Base-by-base conservation (phyloP, 1,140 invertebrate genomes). In the Heliconius hermathena region DNA sequence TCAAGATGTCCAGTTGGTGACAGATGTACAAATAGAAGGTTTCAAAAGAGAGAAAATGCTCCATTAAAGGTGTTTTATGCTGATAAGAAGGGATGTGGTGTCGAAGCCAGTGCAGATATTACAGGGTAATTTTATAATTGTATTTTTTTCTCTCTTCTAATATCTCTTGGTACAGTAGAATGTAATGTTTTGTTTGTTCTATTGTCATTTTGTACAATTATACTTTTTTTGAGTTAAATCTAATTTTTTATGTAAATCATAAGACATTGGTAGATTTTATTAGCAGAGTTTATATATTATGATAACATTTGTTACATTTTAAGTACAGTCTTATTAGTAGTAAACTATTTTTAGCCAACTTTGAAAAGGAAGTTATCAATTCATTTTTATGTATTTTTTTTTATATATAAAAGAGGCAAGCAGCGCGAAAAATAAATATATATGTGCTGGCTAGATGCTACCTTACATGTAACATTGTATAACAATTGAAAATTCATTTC, bases 1-100 rank as follows among this genome's bases (percentile, higher is more conserved):
- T 96, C 97, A 1, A 95, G 98, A 89, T 99, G 99, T 95, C 96
- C 97, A 71, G 96, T 99, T 74, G 97, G 97, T 3, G 97, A 98
- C 29, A 95, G 97, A 80, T 99, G 99, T 95, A 98, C 97, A 1
- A 99, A 99, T 90, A 98, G 97, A 95, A 96, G 98, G 80, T 99
- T 99, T 94, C 98, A 99, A 94, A 97, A 97, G 92, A 96, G 96
- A 85, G 95, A 98, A 84, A 98, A 99, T 95, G 97, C 97, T 5
- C 96, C 97, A 70, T 96, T 98, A 71, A 96, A 97, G 90, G 97
- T 99, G 13, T 99, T 99, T 90, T 97, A 97, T 89, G 99, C 99
- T 9, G 97, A 97, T 74, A 98, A 97, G 88, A 99, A 99, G 95
- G 99, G 99, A 1, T 97, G 98, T 93, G 99, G 99, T 49, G 96